These are phyloP conservation scores for Bactericera cockerelli DNA, from an alignment of 1,140 invertebrate genomes.

Conservation along the genomic window DNA sequence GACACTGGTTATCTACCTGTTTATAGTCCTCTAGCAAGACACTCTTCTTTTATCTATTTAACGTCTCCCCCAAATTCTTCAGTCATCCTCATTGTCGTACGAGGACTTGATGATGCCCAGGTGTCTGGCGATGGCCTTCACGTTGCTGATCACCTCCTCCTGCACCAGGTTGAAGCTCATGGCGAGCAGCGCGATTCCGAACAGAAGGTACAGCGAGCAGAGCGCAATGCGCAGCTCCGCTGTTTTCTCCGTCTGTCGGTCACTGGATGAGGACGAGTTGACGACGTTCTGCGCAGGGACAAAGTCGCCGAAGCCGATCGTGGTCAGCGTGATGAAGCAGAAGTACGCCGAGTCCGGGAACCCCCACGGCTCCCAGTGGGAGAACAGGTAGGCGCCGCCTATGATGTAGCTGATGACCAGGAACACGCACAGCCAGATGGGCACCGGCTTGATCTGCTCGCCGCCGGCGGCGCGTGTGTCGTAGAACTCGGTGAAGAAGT, in stretches of 20 bases:
- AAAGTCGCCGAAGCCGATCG: slow-evolving; percentile 88
- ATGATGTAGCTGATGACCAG: slow-evolving; percentile 79
- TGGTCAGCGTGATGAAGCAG: slow-evolving; percentile 89
- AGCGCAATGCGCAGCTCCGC: slow-evolving; percentile 70
- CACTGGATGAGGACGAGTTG: no score
- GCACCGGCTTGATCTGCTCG: slow-evolving; percentile 50
- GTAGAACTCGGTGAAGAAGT: slow-evolving; percentile 4
- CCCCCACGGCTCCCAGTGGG: slow-evolving; percentile 69
- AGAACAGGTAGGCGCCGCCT: slow-evolving; percentile 71
- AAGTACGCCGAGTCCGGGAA: slow-evolving; percentile 87
- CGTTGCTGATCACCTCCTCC: slow-evolving; percentile 75
- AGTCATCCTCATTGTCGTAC: slow-evolving; percentile 45
- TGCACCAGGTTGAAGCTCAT: slow-evolving; percentile 98
- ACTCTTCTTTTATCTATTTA: no score
- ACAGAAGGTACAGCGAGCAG: slow-evolving; percentile 81
- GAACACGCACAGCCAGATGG: slow-evolving; percentile 80
- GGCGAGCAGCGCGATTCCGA: slow-evolving; percentile 89
- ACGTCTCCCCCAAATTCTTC: no score
- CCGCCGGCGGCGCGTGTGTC: neutral
- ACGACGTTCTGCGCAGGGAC: slow-evolving; percentile 70
- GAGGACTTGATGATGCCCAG: slow-evolving; percentile 63
- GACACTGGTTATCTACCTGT: no score
- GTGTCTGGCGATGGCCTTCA: slow-evolving; percentile 62
- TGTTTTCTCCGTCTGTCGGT: slow-evolving; percentile 29
- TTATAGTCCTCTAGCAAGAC: no score